phyloP scores from a whole-genome alignment of 2,888 invertebrate genomes.

The Sesia bembeciformis region DNA sequence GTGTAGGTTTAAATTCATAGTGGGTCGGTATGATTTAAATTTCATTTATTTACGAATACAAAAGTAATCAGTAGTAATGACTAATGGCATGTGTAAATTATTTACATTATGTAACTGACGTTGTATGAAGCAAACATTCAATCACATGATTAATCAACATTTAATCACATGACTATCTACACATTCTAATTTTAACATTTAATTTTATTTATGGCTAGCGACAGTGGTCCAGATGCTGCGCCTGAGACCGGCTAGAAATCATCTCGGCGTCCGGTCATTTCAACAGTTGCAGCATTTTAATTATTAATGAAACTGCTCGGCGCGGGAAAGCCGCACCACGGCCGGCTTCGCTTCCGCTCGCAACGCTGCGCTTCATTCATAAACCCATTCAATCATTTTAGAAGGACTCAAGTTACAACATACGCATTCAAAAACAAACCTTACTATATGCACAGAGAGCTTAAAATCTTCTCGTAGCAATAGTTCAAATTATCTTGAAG shows the following conservation, averaged over 20 bases:
- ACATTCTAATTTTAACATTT: slow-evolving; percentile 1
- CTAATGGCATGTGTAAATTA: too few relatives aligned
- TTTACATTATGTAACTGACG: too few relatives aligned
- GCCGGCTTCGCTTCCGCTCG: slow-evolving; percentile 68
- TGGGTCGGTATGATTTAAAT: too few relatives aligned
- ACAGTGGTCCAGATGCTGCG: slow-evolving; percentile 15
- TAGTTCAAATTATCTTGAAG: slow-evolving; percentile 20
- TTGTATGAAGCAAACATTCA: too few relatives aligned
- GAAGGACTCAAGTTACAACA: slow-evolving; percentile 25
- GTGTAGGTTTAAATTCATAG: neutral
- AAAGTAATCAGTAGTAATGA: too few relatives aligned
- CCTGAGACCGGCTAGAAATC: slow-evolving; percentile 56
- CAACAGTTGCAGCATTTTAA: slow-evolving; percentile 65
- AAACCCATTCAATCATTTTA: slow-evolving; percentile 35
- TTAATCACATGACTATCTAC: too few relatives aligned
- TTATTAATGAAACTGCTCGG: slow-evolving; percentile 72
- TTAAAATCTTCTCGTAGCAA: slow-evolving; percentile 6
- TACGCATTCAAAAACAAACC: slow-evolving; percentile 26
- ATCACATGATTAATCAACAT: too few relatives aligned
- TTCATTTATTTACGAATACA: too few relatives aligned
- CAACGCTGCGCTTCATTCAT: slow-evolving; percentile 72
- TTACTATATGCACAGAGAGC: slow-evolving; percentile 15
- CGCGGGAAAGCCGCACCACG: slow-evolving; percentile 71
- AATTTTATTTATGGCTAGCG: neutral
- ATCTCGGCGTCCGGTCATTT: slow-evolving; percentile 69